Evolutionary conservation across 2,888 invertebrate species (phyloP), one percentile per base, ranked within the genome.

Genomic region (Megalurothrips usitatus): DNA sequence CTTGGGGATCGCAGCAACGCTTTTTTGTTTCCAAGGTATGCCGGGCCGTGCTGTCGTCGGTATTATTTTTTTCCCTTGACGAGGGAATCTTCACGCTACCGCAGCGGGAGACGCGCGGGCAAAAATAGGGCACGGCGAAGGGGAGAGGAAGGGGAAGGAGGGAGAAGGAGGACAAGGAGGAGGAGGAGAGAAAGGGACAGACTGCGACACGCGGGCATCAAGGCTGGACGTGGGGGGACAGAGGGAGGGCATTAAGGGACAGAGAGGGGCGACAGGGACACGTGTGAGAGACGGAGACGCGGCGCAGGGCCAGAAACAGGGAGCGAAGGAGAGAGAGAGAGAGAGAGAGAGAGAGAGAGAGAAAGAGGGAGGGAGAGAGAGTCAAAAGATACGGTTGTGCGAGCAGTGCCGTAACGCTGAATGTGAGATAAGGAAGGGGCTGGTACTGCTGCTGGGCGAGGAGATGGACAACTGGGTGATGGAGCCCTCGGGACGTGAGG

Each of bases 401-500:
- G 26, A 12, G 68, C 68, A n/a, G 23, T 75, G 68, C 26, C 26
- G 58, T 58, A 58, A 58, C 58, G 58, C 58, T 58, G 58, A 58
- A 58, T 58, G 58, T 26, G 23, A 75, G 68, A 75, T 75, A 75
- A 75, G 68, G 26, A 8, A 26, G 68, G 23, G 58, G 58, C 58
- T 58, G 58, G 26, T n/a, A 26, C 23, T 26, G 68, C 68, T 43
- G 34, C 34, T 43, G 34, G 26, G 68, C 23, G 23, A 75, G 23
- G 68, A 75, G 68, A 75, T 75, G 68, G 68, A 75, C 68, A 75
- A 75, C 68, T 75, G 68, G 68, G 68, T 75, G 68, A 75, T 75
- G 68, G 68, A 75, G 68, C 68, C 68, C 68, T 58, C 58, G 58
- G 58, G 58, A 58, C 58, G 58, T n/a, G 68, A 26, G 68, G 68